phyloP scores from a whole-genome alignment of 2,113 vertebrate species.

The Perca flavescens region DNA sequence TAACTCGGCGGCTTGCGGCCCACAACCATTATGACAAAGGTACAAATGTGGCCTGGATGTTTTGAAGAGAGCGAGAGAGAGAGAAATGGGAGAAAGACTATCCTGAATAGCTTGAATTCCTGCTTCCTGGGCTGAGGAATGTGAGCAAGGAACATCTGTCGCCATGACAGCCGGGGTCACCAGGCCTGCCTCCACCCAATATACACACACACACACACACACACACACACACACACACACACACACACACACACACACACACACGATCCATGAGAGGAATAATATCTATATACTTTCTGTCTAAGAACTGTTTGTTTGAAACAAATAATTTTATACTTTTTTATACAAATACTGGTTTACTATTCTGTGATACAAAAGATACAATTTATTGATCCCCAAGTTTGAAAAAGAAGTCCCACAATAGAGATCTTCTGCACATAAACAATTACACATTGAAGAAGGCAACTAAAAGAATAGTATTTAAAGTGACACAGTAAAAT shows the following conservation, averaged over 20 bases:
- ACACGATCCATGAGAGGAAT: not conserved
- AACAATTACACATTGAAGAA: not conserved
- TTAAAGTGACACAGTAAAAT: not conserved
- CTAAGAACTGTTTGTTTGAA: slow-evolving; percentile 4
- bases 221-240: not conserved
- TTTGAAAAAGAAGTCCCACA: not conserved
- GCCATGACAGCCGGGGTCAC: slow-evolving; percentile 79
- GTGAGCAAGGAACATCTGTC: slow-evolving; percentile 81
- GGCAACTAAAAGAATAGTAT: not conserved
- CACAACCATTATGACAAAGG: slow-evolving; percentile 59
- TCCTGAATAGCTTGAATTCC: slow-evolving; percentile 79
- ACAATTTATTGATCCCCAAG: not conserved
- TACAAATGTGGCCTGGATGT: slow-evolving; percentile 70
- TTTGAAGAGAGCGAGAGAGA: slow-evolving; percentile 45
- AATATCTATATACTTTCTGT: not conserved
- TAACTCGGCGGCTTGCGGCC: slow-evolving; percentile 45
- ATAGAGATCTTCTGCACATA: not conserved
- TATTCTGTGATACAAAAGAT: not conserved
- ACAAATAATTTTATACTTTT: not conserved
- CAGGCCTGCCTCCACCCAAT: slow-evolving; percentile 53
- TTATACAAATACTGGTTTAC: not conserved
- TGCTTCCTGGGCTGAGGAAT: slow-evolving; percentile 79
- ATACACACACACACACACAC: slow-evolving; percentile 9
- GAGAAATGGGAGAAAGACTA: slow-evolving; percentile 21
- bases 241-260: slow-evolving; percentile 1